Conservation (phyloP, 1,140 invertebrate genomes). For the Rhysida immarginata region DNA sequence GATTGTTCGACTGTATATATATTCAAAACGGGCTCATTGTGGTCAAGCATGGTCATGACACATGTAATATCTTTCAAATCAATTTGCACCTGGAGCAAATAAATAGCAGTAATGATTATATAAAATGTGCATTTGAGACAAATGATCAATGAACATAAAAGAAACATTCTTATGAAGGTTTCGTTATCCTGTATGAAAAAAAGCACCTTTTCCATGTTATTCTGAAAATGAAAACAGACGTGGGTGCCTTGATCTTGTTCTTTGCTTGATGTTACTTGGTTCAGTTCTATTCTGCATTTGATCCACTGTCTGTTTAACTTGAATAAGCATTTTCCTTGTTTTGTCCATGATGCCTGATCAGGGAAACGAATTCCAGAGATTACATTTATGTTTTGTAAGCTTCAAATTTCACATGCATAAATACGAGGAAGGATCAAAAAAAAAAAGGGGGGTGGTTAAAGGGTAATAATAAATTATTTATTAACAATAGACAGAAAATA, state of each 20-base stretch:
- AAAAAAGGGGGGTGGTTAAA: too few relatives aligned
- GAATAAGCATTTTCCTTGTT: conserved; percentile 1
- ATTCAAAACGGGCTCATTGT: neutral
- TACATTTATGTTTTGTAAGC: too few relatives aligned
- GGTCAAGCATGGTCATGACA: neutral
- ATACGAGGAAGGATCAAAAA: too few relatives aligned
- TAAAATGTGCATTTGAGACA: too few relatives aligned
- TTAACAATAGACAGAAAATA: too few relatives aligned
- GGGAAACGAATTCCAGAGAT: neutral
- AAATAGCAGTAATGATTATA: too few relatives aligned
- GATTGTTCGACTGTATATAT: neutral
- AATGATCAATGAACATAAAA: too few relatives aligned
- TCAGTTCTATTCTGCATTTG: conserved; percentile 61
- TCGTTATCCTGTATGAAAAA: too few relatives aligned
- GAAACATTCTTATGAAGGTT: too few relatives aligned
- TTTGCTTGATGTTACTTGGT: conserved; percentile 48
- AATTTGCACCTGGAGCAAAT: too few relatives aligned
- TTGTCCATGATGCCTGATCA: conserved; percentile 7
- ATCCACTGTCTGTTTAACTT: conserved; percentile 32
- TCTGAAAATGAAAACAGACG: conserved; percentile 35
- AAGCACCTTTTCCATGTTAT: conserved; percentile 5
- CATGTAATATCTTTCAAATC: neutral
- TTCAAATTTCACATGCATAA: too few relatives aligned
- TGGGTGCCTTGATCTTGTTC: conserved; percentile 52
- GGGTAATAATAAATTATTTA: too few relatives aligned